These are phyloP conservation scores for Tangachromis dhanisi DNA, from an alignment of 2,113 vertebrate species.

Conservation along the genomic window DNA sequence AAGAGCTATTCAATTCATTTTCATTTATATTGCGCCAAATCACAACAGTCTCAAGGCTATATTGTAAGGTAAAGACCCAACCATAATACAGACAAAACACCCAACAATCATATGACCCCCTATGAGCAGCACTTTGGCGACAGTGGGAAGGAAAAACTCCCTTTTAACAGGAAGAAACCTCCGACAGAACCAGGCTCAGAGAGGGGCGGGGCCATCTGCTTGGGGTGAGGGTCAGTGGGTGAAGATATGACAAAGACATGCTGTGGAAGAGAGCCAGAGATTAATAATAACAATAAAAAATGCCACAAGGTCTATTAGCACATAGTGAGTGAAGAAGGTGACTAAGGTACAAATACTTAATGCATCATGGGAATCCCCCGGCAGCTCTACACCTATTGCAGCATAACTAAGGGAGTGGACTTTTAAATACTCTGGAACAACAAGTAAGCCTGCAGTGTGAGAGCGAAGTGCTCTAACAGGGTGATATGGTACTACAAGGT, in stretches of 20 bases:
- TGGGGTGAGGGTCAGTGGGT: not conserved
- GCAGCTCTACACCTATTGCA: not conserved
- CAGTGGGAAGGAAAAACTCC: not conserved
- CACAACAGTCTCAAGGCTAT: not conserved
- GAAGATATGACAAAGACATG: not conserved
- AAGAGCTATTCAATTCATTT: not conserved
- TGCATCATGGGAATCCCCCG: not conserved
- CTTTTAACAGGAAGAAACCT: not conserved
- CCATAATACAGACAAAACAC: not conserved
- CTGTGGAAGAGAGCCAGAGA: not conserved
- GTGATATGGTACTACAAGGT: not conserved
- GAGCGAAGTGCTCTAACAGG: not conserved
- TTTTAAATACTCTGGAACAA: not conserved
- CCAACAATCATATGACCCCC: not conserved
- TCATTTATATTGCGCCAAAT: not conserved
- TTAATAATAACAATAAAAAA: not conserved
- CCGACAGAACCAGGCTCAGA: accelerated
- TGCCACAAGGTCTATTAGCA: not conserved
- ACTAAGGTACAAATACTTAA: not conserved
- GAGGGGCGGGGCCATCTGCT: not conserved
- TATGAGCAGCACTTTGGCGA: not conserved
- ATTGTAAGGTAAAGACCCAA: not conserved
- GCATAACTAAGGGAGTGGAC: not conserved
- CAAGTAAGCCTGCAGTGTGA: accelerated
- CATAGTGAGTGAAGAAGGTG: not conserved